Evolutionary conservation across 2,888 invertebrate genomes (phyloP), one percentile per base, ranked within the genome.

Genomic region (Napeogenes inachia): DNA sequence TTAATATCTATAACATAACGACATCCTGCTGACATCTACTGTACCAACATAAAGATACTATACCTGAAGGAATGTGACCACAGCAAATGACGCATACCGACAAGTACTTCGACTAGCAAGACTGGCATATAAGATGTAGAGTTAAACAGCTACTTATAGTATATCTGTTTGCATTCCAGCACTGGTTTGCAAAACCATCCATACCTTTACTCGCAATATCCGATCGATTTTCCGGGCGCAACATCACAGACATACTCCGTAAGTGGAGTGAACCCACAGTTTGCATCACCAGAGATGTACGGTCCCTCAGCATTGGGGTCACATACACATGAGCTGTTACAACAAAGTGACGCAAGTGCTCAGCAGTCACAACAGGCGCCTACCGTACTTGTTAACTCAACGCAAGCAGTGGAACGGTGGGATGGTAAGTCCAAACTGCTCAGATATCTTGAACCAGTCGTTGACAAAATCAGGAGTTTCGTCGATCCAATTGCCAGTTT

Each of bases 241-340:
- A 85, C 91, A 70, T 89, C 90, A 79, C 89, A 91, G 81, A 89
- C 89, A 76, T 91, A 91, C 87, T 87, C 91, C 80, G 87, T 87
- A 69, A 85, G 82, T 72, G 89, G 89, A 86, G 86, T 85, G 82
- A 88, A 82, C 77, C 82, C 85, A 73, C 89, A 88, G 77, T 91
- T 88, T 76, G 87, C 84, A 74, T 81, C 88, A 71, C 85, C 85
- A 67, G 91, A 91, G 78, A 80, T 91, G 80, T 91, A 85, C 77
- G 87, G 81, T 75, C 86, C 90, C 42, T 82, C 87, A 59, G 87
- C 82, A 64, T 70, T 89, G 78, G 88, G 80, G 68, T 70, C 81
- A 62, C 84, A 89, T 60, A 68, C 82, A 65, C 83, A 88, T 71
- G 91, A 91, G 71, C 79, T 89, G 70, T 79, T 89, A 63, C 89